A percentile compares a stretch with the other conserved stretches of the same genome.
phyloP scores from a whole-genome alignment of 2,113 vertebrate species.

The Athene cunicularia region DNA sequence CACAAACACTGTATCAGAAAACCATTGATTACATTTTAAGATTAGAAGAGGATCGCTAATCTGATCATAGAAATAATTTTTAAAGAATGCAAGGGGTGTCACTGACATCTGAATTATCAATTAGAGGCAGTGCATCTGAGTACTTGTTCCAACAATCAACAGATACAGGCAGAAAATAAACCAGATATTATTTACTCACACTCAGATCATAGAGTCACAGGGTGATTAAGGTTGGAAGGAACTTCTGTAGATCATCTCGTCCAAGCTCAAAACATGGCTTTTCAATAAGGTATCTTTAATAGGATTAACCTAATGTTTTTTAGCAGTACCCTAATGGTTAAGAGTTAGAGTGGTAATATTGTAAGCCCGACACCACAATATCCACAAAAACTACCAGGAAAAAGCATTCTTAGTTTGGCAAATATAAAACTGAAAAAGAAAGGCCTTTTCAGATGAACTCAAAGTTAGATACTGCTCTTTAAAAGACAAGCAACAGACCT shows the following conservation, averaged over 20 bases:
- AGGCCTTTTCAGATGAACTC: not conserved
- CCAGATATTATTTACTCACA: not conserved
- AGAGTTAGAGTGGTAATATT: not conserved
- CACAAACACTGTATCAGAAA: not conserved
- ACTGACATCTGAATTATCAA: not conserved
- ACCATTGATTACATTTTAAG: not conserved
- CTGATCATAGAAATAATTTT: not conserved
- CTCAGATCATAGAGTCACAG: not conserved
- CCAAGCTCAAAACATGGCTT: not conserved
- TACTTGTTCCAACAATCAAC: not conserved
- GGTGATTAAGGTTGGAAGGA: not conserved
- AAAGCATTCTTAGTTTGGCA: not conserved
- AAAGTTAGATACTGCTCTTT: not conserved
- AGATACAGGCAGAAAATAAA: not conserved
- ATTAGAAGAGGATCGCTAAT: not conserved
- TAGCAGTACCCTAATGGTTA: not conserved
- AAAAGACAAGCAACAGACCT: not conserved
- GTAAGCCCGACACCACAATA: not conserved
- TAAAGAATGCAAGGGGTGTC: not conserved
- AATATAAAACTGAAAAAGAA: not conserved
- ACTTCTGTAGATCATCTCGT: not conserved
- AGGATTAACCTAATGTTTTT: not conserved
- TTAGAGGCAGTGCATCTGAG: not conserved
- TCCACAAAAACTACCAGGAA: not conserved
- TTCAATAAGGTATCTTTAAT: not conserved